Conservation (phyloP, 2,888 invertebrate species). For the Isotomurus palustris region DNA sequence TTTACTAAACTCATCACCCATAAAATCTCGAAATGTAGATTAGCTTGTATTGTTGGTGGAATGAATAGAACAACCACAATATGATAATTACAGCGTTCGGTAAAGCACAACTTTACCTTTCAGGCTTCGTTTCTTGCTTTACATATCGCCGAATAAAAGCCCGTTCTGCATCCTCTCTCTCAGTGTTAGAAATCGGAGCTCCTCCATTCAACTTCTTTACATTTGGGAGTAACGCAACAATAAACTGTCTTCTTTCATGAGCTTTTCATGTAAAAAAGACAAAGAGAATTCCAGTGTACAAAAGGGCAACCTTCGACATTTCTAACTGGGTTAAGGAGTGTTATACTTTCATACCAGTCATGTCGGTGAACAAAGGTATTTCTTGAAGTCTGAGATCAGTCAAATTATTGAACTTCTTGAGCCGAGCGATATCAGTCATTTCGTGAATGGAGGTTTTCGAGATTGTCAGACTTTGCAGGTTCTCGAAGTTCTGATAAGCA, state of each 20-base stretch:
- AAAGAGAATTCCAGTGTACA: background rate
- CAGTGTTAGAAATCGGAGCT: conserved; percentile 72
- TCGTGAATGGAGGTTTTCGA: conserved; percentile 39
- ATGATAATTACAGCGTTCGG: no score
- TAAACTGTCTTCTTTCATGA: conserved; percentile 78
- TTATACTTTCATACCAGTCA: conserved; percentile 36
- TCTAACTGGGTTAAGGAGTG: conserved; percentile 2
- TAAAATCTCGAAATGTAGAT: no score
- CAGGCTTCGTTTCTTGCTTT: conserved; percentile 74
- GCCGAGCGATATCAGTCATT: conserved; percentile 40
- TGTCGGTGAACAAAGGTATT: conserved; percentile 40
- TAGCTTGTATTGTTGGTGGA: no score
- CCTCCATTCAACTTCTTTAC: conserved; percentile 85
- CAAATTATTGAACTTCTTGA: conserved; percentile 40
- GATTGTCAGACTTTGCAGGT: conserved; percentile 43
- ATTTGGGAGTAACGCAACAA: conserved; percentile 82
- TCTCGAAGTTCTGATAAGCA: conserved; percentile 43
- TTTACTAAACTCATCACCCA: no score
- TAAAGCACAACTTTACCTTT: no score
- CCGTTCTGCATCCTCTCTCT: conserved; percentile 86
- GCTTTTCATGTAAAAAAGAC: conserved; percentile 53
- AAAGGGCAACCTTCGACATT: conserved; percentile 4
- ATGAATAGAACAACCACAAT: no score
- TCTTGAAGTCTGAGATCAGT: conserved; percentile 43
- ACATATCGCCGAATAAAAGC: conserved; percentile 88